Conservation (phyloP, 2,797 vertebrate species). For the Hemibagrus guttatus region DNA sequence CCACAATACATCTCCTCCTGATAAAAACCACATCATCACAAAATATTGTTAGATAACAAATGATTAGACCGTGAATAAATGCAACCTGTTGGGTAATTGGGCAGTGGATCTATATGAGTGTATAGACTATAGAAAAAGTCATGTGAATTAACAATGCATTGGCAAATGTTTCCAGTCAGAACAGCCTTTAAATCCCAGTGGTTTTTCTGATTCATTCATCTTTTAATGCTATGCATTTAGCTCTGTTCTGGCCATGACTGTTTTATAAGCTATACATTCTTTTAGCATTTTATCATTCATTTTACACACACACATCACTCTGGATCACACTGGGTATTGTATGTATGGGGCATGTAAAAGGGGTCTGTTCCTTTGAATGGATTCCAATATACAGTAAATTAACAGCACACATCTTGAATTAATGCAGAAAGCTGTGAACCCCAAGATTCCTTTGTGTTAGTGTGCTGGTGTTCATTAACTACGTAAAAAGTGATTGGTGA, state of each 20-base stretch:
- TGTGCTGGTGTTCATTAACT: constrained; percentile 57
- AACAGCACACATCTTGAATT: constrained; percentile 59
- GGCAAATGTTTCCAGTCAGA: background rate
- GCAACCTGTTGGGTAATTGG: background rate
- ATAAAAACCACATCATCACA: background rate
- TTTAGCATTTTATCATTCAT: constrained; percentile 43
- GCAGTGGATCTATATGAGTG: background rate
- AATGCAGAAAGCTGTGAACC: constrained; percentile 59
- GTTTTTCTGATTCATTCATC: constrained; percentile 21
- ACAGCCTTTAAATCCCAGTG: background rate
- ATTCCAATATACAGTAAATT: constrained; percentile 61
- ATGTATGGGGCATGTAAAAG: constrained; percentile 43
- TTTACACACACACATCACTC: constrained; percentile 39
- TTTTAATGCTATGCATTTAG: constrained; percentile 15
- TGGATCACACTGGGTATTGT: constrained; percentile 38
- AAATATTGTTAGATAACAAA: background rate
- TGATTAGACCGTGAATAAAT: background rate
- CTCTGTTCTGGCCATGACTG: background rate
- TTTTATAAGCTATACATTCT: constrained; percentile 51
- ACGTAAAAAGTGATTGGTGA: constrained; percentile 45
- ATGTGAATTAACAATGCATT: background rate
- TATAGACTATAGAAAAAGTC: background rate
- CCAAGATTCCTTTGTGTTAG: constrained; percentile 47
- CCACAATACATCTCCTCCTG: constrained; percentile 2
- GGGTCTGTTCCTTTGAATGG: constrained; percentile 54